Evolutionary conservation across 2,797 vertebrate species (phyloP).

Genomic region (Sibirionetta formosa): DNA sequence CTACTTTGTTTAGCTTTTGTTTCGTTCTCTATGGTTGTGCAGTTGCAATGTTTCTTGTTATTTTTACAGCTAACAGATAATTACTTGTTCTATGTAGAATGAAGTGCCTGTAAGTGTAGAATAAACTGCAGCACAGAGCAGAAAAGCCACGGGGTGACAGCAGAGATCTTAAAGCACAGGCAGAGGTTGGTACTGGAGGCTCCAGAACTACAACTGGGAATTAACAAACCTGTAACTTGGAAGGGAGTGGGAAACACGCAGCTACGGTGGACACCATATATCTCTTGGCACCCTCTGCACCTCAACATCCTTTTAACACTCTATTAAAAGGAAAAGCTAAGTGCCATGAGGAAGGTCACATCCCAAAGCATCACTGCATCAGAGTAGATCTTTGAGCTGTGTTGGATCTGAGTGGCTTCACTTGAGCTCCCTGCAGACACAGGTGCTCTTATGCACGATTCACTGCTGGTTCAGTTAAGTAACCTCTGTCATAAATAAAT

Average conservation of each 20-base stretch:
- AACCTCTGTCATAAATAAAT: constrained; percentile 8
- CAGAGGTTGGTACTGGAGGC: accelerated
- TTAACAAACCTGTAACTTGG: background rate
- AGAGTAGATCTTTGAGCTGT: background rate
- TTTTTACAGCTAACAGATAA: background rate
- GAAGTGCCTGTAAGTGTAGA: background rate
- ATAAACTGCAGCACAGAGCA: background rate
- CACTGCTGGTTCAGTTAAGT: background rate
- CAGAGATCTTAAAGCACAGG: background rate
- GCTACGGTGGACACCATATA: background rate
- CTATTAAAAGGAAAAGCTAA: background rate
- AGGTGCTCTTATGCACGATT: background rate
- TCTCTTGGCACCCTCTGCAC: background rate
- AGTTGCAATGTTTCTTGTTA: background rate
- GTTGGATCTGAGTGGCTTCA: background rate
- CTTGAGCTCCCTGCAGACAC: background rate
- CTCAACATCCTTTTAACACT: background rate
- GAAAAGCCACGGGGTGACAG: background rate
- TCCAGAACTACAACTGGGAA: background rate
- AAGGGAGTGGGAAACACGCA: background rate
- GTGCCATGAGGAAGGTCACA: background rate
- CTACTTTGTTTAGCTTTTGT: background rate
- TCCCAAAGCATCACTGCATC: background rate
- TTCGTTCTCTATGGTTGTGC: background rate
- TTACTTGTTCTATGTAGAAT: background rate